Evolutionary conservation across 2,113 vertebrate genomes (phyloP), one percentile per base, ranked within the genome.

Genomic region (Crocuta crocuta): DNA sequence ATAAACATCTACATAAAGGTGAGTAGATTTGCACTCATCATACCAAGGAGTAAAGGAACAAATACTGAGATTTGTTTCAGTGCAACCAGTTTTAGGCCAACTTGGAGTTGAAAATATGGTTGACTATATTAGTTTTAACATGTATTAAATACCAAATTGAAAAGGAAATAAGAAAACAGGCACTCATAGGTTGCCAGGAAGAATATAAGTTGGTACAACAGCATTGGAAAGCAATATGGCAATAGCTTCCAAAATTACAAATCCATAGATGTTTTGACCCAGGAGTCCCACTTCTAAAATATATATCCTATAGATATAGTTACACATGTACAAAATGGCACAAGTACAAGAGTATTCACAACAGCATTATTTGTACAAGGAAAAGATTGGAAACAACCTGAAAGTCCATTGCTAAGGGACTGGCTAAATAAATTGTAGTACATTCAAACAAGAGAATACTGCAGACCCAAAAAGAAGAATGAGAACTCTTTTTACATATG

Each of bases 41-140:
- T 80, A 71, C 45, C 74, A 92, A 35, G 5, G 5, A 95, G 43
- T 85, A 19, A 89, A 97, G 66, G 43, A 89, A 82, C 66, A 80
- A 45, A 74, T 68, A 63, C 2, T 71, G n/a, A 58, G n/a, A 85
- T 93, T 83, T 96, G 58, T 83, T 89, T 89, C 33, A 48, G 55
- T 92, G 19, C 1, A 90, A 10, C 35, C 74, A 76, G 2, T 63
- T 82, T 85, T 65, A 91, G 61, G 53, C 80, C 21, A 6, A 19
- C 86, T 94, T 71, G 70, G 82, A 71, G 11, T 81, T 89, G 97
- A 95, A 97, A 95, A 48, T 93, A 24, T 81, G 58, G 26, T 85
- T 79, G 33, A 66, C 3, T 53, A 8, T 70, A 91, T 68, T 82
- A 26, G 33, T 79, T 95, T 87, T 91, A 66, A 79, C 23, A 66